These are phyloP conservation scores for Melanerpes formicivorus DNA, from an alignment of 2,113 vertebrate genomes.

Conservation along the genomic window DNA sequence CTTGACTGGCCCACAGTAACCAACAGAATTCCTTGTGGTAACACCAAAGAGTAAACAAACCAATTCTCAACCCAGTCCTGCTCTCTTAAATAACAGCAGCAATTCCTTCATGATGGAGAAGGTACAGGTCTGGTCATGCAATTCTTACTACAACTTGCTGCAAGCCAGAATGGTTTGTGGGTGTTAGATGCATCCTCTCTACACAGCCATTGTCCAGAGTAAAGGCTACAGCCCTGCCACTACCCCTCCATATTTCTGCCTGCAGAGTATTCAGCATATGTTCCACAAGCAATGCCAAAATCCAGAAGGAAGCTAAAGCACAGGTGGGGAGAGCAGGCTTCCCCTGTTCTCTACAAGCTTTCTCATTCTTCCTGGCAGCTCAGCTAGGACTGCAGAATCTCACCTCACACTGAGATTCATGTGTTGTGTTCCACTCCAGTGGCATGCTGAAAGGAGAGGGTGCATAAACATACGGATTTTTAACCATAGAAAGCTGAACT, in stretches of 20 bases:
- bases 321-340: not conserved
- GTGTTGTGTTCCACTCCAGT: not conserved
- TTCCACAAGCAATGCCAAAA: not conserved
- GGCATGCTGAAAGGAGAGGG: not conserved
- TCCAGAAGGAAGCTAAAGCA: not conserved
- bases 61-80: not conserved
- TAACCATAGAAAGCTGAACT: not conserved
- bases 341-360: not conserved
- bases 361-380: not conserved
- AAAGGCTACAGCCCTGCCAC: not conserved
- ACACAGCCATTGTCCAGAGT: fast-evolving
- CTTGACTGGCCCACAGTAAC: not conserved
- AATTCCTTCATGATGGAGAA: not conserved
- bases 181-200: not conserved
- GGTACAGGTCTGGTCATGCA: not conserved
- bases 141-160: not conserved
- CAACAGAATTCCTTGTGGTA: not conserved
- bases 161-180: fast-evolving
- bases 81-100: not conserved
- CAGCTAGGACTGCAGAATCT: not conserved
- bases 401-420: fast-evolving
- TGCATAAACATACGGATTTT: not conserved
- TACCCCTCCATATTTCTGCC: not conserved
- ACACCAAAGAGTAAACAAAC: not conserved
- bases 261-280: not conserved